Percentiles rank a stretch among this genome's conserved stretches.
Conservation (phyloP, 92 coral and sea anemone genomes). For the Phenganax marumi region DNA sequence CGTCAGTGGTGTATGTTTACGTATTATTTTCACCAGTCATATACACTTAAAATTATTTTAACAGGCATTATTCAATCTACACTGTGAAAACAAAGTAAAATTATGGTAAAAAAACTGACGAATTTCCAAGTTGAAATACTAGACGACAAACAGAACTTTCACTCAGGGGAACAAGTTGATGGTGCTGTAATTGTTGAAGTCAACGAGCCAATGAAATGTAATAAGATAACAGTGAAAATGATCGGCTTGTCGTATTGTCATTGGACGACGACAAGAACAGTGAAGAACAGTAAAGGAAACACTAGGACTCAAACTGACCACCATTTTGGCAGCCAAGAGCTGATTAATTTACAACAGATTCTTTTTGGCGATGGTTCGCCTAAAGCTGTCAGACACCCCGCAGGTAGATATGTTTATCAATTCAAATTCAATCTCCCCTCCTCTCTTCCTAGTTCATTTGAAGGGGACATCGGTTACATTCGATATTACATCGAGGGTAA, state of each 20-base stretch:
- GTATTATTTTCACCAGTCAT: too few relatives aligned
- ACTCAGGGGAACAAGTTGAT: slow-evolving; percentile 70
- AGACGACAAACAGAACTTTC: slow-evolving; percentile 63
- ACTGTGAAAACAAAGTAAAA: background rate
- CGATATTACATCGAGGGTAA: background rate
- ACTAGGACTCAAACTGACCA: background rate
- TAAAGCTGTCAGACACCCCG: slow-evolving; percentile 68
- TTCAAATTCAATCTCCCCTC: slow-evolving; percentile 73
- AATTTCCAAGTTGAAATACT: slow-evolving; percentile 61
- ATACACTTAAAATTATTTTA: too few relatives aligned
- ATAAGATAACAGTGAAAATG: slow-evolving; percentile 66
- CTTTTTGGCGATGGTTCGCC: slow-evolving; percentile 70
- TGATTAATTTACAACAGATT: slow-evolving; percentile 64
- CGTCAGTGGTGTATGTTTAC: too few relatives aligned
- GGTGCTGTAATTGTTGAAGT: slow-evolving; percentile 61
- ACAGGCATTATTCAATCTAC: too few relatives aligned
- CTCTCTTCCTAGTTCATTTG: slow-evolving; percentile 21
- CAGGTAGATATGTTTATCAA: slow-evolving; percentile 70
- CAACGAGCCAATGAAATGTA: slow-evolving; percentile 65
- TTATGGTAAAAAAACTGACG: slow-evolving; percentile 75
- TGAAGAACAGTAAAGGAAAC: background rate
- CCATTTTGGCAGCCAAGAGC: slow-evolving; percentile 55
- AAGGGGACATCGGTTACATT: background rate
- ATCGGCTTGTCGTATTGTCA: slow-evolving; percentile 70
- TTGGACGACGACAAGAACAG: background rate